phyloP scores from a whole-genome alignment of 2,888 invertebrate species.

The Agrypnus murinus region DNA sequence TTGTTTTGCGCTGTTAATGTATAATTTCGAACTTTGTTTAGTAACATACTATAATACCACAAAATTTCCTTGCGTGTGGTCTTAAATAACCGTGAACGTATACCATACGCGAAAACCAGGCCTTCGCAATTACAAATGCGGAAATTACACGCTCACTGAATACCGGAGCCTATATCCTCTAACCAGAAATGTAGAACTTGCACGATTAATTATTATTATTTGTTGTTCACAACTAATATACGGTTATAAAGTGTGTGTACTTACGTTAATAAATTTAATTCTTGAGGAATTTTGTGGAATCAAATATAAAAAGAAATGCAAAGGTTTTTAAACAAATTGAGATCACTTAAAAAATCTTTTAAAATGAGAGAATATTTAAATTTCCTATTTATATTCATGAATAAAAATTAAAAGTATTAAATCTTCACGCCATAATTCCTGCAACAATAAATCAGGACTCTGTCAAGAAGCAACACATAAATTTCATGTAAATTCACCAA shows the following conservation, averaged over 20 bases:
- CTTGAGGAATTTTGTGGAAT: not conserved
- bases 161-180: constrained; percentile 22
- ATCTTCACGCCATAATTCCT: constrained; percentile 13
- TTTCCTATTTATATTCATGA: constrained; percentile 14
- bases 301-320: too few relatives aligned
- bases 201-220: constrained; percentile 14
- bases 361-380: constrained; percentile 14
- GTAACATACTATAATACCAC: not conserved
- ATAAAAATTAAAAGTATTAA: constrained; percentile 26
- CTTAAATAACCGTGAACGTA: not conserved
- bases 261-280: not conserved
- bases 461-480: constrained; percentile 31
- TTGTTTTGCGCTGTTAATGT: not conserved
- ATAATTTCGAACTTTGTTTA: not conserved
- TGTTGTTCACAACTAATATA: not conserved
- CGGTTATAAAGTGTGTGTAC: not conserved
- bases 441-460: constrained; percentile 9
- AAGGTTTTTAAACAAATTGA: too few relatives aligned
- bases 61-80: not conserved
- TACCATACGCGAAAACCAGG: constrained; percentile 22
- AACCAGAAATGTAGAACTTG: constrained; percentile 14
- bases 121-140: constrained; percentile 35
- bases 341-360: too few relatives aligned
- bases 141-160: constrained; percentile 33
- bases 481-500: constrained; percentile 25